Base-by-base conservation (phyloP, 2,888 invertebrate genomes). In the Lasioglossum morio region DNA sequence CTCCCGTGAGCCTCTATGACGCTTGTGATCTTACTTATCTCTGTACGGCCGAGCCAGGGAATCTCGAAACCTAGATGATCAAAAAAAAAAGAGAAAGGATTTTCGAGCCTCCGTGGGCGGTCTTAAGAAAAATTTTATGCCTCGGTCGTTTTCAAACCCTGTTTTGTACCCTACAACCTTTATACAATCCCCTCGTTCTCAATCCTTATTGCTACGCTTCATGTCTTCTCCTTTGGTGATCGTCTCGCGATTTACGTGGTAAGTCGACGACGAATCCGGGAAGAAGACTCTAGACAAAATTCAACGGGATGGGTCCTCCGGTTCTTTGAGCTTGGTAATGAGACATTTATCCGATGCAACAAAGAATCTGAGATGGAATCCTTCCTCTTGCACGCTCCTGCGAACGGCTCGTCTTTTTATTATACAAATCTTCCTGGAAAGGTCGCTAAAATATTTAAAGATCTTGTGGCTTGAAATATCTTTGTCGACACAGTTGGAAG, bases 1-100 rank as follows among this genome's bases (percentile, higher is more conserved):
- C 90, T 87, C 90, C 77, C 89, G 85, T 87, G 89, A 89, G 87
- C 87, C 91, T 88, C 93, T 92, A 92, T 92, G 93, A 94, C 92
- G 94, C 94, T 95, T 95, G 94, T 95, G 94, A 95, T 95, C 92
- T 94, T 95, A 94, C 92, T 94, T 94, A 94, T 92, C 92, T 79
- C 90, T 91, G 90, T 88, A 92, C 81, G 89, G 87, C 87, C 82
- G 77, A 85, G 88, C 91, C 90, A 92, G 91, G 94, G 92, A 94
- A 90, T 93, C 94, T 92, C 92, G 94, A 92, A 90, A 72, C 69
- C 37, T 53, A 69, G 23, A 53, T 48, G 46, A 53, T 23, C n/a
- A n/a, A n/a, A n/a, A n/a, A n/a, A 4, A 2, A 27, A 57, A 19
- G 7, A 19, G 7, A 19, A 83, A 80, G 86, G 87, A 81, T 66